phyloP scores from a whole-genome alignment of 2,113 vertebrate species.

The Pteruthius melanotis region DNA sequence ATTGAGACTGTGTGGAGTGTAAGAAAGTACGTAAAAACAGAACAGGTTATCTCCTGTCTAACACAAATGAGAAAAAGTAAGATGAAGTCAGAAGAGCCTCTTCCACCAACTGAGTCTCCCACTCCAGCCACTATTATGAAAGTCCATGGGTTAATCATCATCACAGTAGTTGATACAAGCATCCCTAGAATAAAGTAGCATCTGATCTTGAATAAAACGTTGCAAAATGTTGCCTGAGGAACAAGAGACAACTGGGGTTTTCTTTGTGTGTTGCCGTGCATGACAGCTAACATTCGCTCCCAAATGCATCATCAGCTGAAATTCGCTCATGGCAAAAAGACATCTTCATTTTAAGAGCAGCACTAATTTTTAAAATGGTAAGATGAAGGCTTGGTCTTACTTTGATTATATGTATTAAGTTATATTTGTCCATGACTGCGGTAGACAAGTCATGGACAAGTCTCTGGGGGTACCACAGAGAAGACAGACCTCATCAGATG shows the following conservation, averaged over 20 bases:
- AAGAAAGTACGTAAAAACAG: background rate
- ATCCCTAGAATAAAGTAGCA: background rate
- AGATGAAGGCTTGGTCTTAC: background rate
- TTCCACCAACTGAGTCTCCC: background rate
- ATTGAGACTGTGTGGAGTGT: background rate
- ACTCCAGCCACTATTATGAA: background rate
- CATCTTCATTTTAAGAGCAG: background rate
- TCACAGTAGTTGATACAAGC: background rate
- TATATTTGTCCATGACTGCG: background rate
- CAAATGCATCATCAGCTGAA: background rate
- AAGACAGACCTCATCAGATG: background rate
- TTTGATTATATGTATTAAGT: background rate
- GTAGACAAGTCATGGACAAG: background rate
- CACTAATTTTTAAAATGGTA: background rate
- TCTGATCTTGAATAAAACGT: background rate
- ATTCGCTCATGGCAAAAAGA: background rate
- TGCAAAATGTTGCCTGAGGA: conserved; percentile 9
- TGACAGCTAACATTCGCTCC: background rate
- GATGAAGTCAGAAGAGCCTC: background rate
- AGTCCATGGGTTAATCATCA: background rate
- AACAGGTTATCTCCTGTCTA: background rate
- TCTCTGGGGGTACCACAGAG: background rate
- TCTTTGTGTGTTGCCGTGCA: background rate
- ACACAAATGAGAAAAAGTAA: background rate
- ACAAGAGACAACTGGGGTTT: background rate